Conservation (phyloP, 2,797 vertebrate genomes). For the Ctenosaura bakeri region DNA sequence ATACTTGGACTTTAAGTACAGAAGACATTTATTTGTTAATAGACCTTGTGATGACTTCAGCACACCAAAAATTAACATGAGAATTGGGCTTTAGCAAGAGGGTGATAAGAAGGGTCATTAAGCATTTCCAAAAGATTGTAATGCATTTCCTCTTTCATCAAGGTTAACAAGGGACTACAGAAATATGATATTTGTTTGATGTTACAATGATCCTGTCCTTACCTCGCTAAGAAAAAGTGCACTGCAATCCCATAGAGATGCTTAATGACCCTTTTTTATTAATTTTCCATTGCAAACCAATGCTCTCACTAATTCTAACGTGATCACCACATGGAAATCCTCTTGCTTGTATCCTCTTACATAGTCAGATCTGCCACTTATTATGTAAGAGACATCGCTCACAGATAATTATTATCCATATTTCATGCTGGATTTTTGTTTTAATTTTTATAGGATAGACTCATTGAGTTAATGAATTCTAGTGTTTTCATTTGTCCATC, state of each 20-base stretch:
- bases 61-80: conserved; percentile 38
- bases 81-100: neutral
- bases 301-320: conserved; percentile 47
- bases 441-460: neutral
- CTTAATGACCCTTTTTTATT: conserved; percentile 46
- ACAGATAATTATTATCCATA: neutral
- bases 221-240: conserved; percentile 26
- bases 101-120: conserved; percentile 24
- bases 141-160: neutral
- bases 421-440: neutral
- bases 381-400: neutral
- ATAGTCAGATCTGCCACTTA: neutral
- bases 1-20: conserved; percentile 45
- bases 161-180: conserved; percentile 4
- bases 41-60: conserved; percentile 30
- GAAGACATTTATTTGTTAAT: conserved; percentile 65
- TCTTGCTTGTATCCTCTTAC: neutral
- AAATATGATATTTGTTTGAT: conserved; percentile 47
- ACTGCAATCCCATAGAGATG: conserved; percentile 49
- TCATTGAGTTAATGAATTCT: neutral
- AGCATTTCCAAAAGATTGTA: neutral
- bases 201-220: conserved; percentile 38
- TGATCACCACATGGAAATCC: neutral
- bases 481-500: neutral
- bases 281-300: conserved; percentile 34